Percentiles rank a stretch among this genome's conserved stretches.
phyloP scores from a whole-genome alignment of 2,888 invertebrate genomes.

The Bibio marci region DNA sequence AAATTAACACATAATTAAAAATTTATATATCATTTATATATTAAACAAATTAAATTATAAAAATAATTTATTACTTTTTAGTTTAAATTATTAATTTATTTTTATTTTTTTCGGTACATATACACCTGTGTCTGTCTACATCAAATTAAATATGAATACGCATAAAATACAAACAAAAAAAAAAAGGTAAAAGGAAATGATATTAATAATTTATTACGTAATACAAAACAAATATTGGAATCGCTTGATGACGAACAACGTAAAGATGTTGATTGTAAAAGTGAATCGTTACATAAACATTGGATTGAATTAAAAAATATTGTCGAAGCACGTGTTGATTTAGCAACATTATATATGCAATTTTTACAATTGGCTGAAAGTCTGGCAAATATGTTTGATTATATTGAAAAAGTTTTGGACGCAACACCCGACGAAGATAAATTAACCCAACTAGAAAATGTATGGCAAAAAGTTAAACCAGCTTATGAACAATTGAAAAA shows the following conservation, averaged over 20 bases:
- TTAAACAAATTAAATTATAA: too few relatives aligned
- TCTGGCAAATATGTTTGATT: slow-evolving; percentile 45
- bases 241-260: slow-evolving; percentile 46
- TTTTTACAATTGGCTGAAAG: slow-evolving; percentile 53
- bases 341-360: slow-evolving; percentile 48
- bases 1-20: too few relatives aligned
- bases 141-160: too few relatives aligned
- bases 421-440: slow-evolving; percentile 39
- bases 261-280: slow-evolving; percentile 42
- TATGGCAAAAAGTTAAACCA: slow-evolving; percentile 44
- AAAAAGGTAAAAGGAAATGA: slow-evolving; percentile 52
- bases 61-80: too few relatives aligned
- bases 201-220: slow-evolving; percentile 43
- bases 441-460: slow-evolving; percentile 23
- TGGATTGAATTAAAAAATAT: slow-evolving; percentile 44
- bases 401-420: slow-evolving; percentile 40
- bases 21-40: too few relatives aligned
- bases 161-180: too few relatives aligned
- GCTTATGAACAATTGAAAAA: slow-evolving; percentile 47
- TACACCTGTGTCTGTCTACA: too few relatives aligned
- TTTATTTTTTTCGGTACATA: too few relatives aligned
- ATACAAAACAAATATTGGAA: slow-evolving; percentile 42
- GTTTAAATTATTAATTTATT: too few relatives aligned
- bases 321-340: slow-evolving; percentile 43
- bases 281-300: slow-evolving; percentile 40